phyloP scores from a whole-genome alignment of 2,797 vertebrate species.

The Gymnoscopelus braueri region DNA sequence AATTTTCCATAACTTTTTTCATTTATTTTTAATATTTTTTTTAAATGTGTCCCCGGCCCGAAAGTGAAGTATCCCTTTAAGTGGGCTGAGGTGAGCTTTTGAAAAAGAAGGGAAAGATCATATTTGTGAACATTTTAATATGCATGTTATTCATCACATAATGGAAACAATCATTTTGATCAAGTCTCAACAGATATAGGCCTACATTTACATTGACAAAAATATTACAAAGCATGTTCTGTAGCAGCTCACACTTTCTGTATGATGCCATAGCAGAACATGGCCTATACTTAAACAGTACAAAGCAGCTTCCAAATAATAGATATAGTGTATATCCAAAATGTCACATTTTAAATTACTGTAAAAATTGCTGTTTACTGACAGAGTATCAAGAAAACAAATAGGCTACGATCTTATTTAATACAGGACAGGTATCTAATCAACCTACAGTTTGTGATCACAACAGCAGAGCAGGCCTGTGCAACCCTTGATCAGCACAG shows the following conservation, averaged over 20 bases:
- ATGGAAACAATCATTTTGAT: conserved; percentile 38
- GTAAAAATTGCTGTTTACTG: not conserved
- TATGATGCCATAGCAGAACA: conserved; percentile 7
- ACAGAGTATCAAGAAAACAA: conserved; percentile 37
- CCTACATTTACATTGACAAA: conserved; percentile 19
- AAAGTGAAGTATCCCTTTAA: no score
- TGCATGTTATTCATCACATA: conserved; percentile 45
- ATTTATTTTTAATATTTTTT: no score
- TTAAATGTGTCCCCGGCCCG: no score
- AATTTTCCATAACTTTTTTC: no score
- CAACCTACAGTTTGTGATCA: conserved; percentile 26
- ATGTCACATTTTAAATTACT: not conserved
- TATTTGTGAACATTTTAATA: conserved; percentile 60
- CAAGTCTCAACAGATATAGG: conserved; percentile 45
- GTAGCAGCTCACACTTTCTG: no score
- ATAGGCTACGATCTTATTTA: conserved; percentile 33
- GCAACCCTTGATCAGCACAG: conserved; percentile 21
- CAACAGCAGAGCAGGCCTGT: conserved; percentile 45
- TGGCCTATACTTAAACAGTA: conserved; percentile 18
- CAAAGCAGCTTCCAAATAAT: conserved; percentile 7
- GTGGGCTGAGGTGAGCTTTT: conserved; percentile 13
- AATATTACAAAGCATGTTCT: not conserved
- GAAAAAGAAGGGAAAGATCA: conserved; percentile 17
- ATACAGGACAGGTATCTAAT: conserved; percentile 38
- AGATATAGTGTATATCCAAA: conserved; percentile 21